phyloP scores from a whole-genome alignment of 2,113 vertebrate genomes.

The Gobius niger region DNA sequence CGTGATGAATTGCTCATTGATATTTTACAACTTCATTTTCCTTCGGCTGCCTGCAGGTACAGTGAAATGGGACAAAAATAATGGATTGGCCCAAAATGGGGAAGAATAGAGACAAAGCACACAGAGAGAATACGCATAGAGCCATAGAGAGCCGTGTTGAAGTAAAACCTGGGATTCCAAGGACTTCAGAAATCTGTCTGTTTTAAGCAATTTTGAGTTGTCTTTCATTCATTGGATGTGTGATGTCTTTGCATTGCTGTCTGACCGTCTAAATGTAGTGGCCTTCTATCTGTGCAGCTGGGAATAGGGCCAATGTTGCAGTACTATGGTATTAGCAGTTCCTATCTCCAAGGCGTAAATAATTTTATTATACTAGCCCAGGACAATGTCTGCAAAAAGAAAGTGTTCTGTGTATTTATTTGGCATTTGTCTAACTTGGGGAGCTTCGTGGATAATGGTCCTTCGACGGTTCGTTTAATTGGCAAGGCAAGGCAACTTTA shows the following conservation, averaged over 20 bases:
- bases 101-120: conserved; percentile 6
- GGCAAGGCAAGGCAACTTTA: no score
- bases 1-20: conserved; percentile 35
- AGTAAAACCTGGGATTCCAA: conserved; percentile 3
- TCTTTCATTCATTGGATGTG: conserved; percentile 14
- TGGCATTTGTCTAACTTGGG: no score
- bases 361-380: no score
- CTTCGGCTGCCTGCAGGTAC: conserved; percentile 36
- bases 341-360: not conserved
- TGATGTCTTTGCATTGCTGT: conserved; percentile 7
- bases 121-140: conserved; percentile 2
- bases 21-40: conserved; percentile 41
- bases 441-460: no score
- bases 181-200: not conserved
- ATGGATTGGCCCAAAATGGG: conserved; percentile 5
- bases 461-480: no score
- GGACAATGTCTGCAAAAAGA: no score
- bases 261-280: conserved; percentile 45
- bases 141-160: conserved; percentile 1
- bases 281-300: conserved; percentile 39
- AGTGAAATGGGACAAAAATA: conserved; percentile 19
- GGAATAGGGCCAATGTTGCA: not conserved
- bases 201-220: conserved; percentile 12
- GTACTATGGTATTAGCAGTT: not conserved
- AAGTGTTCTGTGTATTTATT: no score